Percentiles rank a stretch among this genome's conserved stretches.
Evolutionary conservation across 1,140 invertebrate species (phyloP).

Genomic region (Drosophila mauritiana): DNA sequence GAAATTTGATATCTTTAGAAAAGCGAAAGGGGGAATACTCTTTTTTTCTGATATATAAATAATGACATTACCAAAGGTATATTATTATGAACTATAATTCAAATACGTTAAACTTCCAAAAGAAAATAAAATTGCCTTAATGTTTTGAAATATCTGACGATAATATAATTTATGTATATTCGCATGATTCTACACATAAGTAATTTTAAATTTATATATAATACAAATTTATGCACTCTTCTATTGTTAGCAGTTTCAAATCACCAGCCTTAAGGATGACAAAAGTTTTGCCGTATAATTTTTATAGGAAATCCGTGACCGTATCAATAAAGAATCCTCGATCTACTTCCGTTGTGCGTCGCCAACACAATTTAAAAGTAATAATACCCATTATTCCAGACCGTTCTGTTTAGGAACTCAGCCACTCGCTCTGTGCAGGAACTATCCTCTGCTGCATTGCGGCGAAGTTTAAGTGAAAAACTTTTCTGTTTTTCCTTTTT

Average conservation of each 20-base stretch:
- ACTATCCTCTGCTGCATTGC: slow-evolving; percentile 71
- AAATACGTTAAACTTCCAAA: neutral
- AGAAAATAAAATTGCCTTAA: too few species aligned
- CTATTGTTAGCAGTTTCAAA: neutral
- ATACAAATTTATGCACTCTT: neutral
- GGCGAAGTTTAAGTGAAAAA: slow-evolving; percentile 81
- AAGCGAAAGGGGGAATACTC: slow-evolving; percentile 49
- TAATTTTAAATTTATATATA: neutral
- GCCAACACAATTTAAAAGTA: slow-evolving; percentile 56
- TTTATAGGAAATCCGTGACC: slow-evolving; percentile 18
- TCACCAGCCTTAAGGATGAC: neutral
- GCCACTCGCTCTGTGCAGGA: slow-evolving; percentile 31
- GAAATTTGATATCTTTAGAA: slow-evolving; percentile 7
- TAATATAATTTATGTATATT: too few species aligned
- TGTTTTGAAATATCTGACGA: too few species aligned
- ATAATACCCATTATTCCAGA: slow-evolving; percentile 51
- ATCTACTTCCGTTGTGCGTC: slow-evolving; percentile 39
- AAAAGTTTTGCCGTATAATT: slow-evolving; percentile 22
- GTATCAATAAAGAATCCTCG: slow-evolving; percentile 47
- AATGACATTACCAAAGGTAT: neutral
- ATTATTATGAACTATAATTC: neutral
- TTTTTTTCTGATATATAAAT: neutral
- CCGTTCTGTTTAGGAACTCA: slow-evolving; percentile 38
- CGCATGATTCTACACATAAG: too few species aligned
- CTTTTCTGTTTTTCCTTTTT: slow-evolving; percentile 71